Evolutionary conservation across 1,140 invertebrate genomes (phyloP).

Genomic region (Nasonia vitripennis): DNA sequence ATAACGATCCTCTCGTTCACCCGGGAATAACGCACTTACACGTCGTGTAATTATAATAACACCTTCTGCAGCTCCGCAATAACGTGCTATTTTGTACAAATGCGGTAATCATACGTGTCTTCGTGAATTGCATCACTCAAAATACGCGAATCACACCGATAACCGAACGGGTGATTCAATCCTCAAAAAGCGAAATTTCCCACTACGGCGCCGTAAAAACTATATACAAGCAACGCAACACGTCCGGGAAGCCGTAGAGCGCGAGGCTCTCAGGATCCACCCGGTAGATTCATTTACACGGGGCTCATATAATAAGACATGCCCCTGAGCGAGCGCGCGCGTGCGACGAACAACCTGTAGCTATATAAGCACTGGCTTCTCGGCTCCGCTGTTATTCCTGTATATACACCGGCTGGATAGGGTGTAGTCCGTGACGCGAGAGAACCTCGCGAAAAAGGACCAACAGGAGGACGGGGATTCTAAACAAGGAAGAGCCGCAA

Average conservation of each 20-base stretch:
- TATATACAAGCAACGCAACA: background rate
- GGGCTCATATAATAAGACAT: slow-evolving; percentile 18
- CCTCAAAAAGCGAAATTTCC: background rate
- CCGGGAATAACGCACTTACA: background rate
- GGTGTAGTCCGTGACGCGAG: slow-evolving; percentile 17
- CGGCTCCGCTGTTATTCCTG: background rate
- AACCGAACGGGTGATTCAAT: background rate
- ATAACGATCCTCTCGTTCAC: background rate
- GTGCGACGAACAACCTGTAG: slow-evolving; percentile 21
- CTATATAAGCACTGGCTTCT: background rate
- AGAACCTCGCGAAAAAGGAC: background rate
- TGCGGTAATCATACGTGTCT: background rate
- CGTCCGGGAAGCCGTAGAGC: background rate
- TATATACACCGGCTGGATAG: background rate
- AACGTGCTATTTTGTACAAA: background rate
- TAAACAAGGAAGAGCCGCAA: background rate
- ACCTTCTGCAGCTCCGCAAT: background rate
- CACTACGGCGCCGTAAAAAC: background rate
- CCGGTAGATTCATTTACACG: slow-evolving; percentile 18
- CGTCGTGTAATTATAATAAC: background rate
- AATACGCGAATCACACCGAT: background rate
- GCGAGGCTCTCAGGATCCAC: background rate
- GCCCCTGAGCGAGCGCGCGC: background rate
- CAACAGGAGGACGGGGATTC: background rate
- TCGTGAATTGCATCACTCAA: background rate